phyloP scores from a whole-genome alignment of 1,140 invertebrate species.

The Brachionus rubens region DNA sequence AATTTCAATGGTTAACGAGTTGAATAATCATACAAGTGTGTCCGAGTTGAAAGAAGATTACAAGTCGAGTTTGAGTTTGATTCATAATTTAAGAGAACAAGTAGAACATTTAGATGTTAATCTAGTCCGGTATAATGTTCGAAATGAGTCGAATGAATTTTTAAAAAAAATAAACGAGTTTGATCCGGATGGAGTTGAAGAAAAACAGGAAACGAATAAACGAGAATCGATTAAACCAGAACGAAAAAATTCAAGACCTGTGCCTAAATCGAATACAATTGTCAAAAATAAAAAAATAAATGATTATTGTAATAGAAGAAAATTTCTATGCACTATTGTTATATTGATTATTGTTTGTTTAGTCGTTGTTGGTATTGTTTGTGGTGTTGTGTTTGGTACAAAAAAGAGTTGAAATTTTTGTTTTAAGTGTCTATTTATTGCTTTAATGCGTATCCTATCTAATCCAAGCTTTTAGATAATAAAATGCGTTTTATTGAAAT shows the following conservation, averaged over 20 bases:
- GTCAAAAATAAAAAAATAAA: background rate
- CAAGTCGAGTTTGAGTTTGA: background rate
- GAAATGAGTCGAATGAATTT: slow-evolving; percentile 3
- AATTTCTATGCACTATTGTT: slow-evolving; percentile 19
- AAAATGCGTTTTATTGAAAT: too few relatives aligned
- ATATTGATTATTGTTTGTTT: background rate
- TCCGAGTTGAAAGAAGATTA: background rate
- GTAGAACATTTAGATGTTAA: slow-evolving; percentile 20
- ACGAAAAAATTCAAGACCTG: background rate
- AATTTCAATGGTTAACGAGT: background rate
- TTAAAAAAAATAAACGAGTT: background rate
- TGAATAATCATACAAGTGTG: background rate
- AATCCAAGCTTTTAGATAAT: too few relatives aligned
- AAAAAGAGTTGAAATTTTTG: background rate
- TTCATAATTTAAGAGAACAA: background rate
- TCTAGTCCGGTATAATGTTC: slow-evolving; percentile 1
- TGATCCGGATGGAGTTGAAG: background rate
- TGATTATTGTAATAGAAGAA: background rate
- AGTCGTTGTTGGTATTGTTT: background rate
- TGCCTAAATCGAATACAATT: background rate
- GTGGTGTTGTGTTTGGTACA: background rate
- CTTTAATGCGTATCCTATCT: too few relatives aligned
- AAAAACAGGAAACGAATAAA: background rate
- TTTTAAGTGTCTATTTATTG: too few relatives aligned
- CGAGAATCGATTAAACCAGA: background rate